These are phyloP conservation scores for Riptortus pedestris DNA, from an alignment of 1,140 invertebrate species.

Conservation along the genomic window DNA sequence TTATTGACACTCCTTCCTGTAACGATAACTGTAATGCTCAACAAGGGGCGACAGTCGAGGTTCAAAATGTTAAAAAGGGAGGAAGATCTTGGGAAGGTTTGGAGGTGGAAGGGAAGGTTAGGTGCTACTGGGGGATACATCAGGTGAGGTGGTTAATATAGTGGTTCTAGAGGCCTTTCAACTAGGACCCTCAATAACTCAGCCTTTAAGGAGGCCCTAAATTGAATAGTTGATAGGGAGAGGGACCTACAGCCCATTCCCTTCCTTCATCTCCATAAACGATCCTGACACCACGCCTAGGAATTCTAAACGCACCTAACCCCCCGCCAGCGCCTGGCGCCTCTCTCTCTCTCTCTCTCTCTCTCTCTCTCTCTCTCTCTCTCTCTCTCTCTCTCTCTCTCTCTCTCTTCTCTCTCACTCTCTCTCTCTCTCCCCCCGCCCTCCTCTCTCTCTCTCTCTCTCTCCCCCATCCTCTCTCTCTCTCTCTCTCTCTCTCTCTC, in stretches of 20 bases:
- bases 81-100: no score
- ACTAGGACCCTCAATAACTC: no score
- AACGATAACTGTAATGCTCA: no score
- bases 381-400: background rate
- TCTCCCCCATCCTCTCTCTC: background rate
- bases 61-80: no score
- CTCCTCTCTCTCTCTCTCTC: no score
- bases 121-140: no score
- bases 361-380: background rate
- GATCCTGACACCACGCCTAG: background rate
- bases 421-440: background rate
- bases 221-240: background rate
- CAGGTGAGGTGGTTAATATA: no score
- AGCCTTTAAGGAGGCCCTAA: background rate
- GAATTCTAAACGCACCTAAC: background rate
- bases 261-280: conserved; percentile 1
- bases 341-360: background rate
- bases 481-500: background rate
- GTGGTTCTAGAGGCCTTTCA: no score
- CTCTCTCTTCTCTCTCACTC: background rate
- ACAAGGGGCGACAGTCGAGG: no score
- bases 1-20: no score
- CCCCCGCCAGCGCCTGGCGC: background rate
- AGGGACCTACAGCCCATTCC: no score
- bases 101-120: no score